These are phyloP conservation scores for Sebastes taczanowskii DNA, from an alignment of 2,797 vertebrate species.

Conservation along the genomic window DNA sequence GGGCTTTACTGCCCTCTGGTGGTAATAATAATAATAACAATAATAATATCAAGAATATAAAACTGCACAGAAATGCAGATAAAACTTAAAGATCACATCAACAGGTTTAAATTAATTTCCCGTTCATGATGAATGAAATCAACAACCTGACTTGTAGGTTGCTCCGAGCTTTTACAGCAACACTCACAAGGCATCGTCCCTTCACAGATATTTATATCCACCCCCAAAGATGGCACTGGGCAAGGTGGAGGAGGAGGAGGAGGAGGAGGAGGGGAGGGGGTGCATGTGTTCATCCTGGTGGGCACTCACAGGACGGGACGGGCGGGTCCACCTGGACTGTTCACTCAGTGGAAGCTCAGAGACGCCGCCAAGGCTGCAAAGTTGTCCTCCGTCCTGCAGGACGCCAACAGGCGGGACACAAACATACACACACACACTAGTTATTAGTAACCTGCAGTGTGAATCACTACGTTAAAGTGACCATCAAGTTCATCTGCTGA, in stretches of 20 bases:
- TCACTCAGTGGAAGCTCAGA: slow-evolving; percentile 63
- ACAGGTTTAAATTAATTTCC: background rate
- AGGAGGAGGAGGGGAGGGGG: background rate
- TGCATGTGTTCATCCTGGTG: slow-evolving; percentile 37
- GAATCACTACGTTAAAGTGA: background rate
- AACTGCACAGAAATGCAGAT: background rate
- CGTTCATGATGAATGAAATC: background rate
- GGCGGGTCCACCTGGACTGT: slow-evolving; percentile 67
- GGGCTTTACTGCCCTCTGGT: slow-evolving; percentile 83
- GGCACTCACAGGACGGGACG: slow-evolving; percentile 18
- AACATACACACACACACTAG: background rate
- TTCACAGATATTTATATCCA: slow-evolving; percentile 78
- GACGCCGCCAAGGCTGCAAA: slow-evolving; percentile 4
- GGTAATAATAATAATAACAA: slow-evolving; percentile 38
- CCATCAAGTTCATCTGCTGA: background rate
- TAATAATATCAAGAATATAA: background rate
- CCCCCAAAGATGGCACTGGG: slow-evolving; percentile 77
- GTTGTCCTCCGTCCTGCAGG: background rate
- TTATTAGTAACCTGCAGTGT: background rate
- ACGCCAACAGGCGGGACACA: background rate
- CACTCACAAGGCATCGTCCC: slow-evolving; percentile 2
- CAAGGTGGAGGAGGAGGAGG: slow-evolving; percentile 32
- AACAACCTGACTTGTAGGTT: background rate
- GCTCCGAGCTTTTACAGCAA: background rate
- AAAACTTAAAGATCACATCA: background rate